Percentiles rank a stretch among this genome's conserved stretches.
Conservation (phyloP, 2,797 vertebrate genomes). For the Cottoperca gobio region DNA sequence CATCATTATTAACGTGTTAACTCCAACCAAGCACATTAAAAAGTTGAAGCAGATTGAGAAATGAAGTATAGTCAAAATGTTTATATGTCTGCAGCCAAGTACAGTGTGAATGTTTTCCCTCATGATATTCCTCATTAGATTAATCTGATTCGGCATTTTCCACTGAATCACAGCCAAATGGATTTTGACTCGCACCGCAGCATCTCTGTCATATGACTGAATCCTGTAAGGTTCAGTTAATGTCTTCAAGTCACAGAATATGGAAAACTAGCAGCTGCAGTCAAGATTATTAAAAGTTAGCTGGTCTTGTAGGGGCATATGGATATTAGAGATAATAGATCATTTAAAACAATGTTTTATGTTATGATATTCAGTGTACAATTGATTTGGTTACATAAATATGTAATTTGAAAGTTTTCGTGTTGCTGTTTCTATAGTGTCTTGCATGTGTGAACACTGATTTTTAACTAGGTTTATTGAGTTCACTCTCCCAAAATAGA, state of each 20-base stretch:
- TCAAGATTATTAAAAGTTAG: slow-evolving; percentile 25
- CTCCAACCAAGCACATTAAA: slow-evolving; percentile 39
- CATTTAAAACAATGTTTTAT: not conserved
- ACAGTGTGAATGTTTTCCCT: slow-evolving; percentile 55
- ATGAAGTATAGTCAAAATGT: slow-evolving; percentile 50
- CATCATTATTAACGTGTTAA: slow-evolving; percentile 40
- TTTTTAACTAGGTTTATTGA: slow-evolving; percentile 2
- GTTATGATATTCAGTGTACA: not conserved
- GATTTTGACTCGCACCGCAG: slow-evolving; percentile 60
- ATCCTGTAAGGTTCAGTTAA: slow-evolving; percentile 51
- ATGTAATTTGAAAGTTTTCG: not conserved
- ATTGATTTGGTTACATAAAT: not conserved
- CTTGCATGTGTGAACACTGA: slow-evolving; percentile 2
- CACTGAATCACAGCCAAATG: slow-evolving; percentile 64
- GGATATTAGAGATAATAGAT: not conserved
- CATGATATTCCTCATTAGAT: slow-evolving; percentile 64
- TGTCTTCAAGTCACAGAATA: slow-evolving; percentile 45
- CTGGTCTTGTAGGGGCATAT: not conserved
- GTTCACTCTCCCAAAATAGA: not conserved
- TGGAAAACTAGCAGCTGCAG: slow-evolving; percentile 18
- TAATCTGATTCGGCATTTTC: slow-evolving; percentile 62
- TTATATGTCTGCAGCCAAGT: slow-evolving; percentile 54
- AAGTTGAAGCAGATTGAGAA: slow-evolving; percentile 55
- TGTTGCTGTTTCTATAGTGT: not conserved
- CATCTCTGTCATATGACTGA: slow-evolving; percentile 44